Evolutionary conservation across 2,888 invertebrate genomes (phyloP).

Genomic region (Ametastegia equiseti): DNA sequence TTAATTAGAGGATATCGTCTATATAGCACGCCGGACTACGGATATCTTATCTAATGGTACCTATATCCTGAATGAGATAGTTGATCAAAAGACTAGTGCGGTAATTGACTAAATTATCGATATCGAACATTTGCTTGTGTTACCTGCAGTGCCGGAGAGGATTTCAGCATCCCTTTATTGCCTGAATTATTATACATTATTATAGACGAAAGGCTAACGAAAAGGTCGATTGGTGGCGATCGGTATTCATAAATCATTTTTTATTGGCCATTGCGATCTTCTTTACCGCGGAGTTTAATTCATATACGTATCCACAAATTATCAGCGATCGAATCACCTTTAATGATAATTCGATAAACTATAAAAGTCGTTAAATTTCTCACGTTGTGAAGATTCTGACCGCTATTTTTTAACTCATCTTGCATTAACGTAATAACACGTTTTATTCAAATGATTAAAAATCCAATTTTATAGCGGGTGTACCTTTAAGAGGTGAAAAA

Average conservation of each 20-base stretch:
- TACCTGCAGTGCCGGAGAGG: background rate
- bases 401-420: background rate
- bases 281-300: conserved; percentile 15
- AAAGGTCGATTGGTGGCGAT: conserved; percentile 1
- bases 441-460: no score
- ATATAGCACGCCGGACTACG: background rate
- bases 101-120: conserved; percentile 31
- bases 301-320: conserved; percentile 4
- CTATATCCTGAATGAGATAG: conserved; percentile 36
- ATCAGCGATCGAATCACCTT: background rate
- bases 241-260: conserved; percentile 33
- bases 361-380: conserved; percentile 16
- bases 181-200: conserved; percentile 39
- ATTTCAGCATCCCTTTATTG: conserved; percentile 35
- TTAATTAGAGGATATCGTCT: conserved; percentile 41
- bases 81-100: conserved; percentile 27
- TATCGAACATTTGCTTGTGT: background rate
- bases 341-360: conserved; percentile 1
- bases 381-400: background rate
- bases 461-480: no score
- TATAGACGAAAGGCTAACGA: background rate
- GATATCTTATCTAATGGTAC: conserved; percentile 31
- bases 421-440: no score
- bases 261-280: conserved; percentile 35
- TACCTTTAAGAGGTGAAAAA: no score